These are phyloP conservation scores for Psophia crepitans DNA, from an alignment of 2,113 vertebrate genomes.

Conservation along the genomic window DNA sequence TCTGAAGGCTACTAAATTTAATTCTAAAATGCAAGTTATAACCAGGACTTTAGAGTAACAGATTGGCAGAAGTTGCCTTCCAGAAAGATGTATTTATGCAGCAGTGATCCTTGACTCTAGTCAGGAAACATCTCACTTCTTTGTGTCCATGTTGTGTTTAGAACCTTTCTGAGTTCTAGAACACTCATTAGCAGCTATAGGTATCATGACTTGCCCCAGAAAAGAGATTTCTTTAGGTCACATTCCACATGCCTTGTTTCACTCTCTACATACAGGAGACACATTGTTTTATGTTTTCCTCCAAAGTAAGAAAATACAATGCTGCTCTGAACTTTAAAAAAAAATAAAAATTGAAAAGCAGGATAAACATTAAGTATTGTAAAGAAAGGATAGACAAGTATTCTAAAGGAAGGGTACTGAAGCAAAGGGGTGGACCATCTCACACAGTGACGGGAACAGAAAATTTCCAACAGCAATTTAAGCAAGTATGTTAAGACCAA, in stretches of 20 bases:
- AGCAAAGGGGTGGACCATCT: background rate
- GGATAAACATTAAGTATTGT: background rate
- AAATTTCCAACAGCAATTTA: background rate
- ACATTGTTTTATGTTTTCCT: background rate
- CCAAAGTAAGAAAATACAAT: background rate
- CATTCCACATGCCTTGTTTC: background rate
- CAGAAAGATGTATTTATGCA: background rate
- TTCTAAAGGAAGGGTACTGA: background rate
- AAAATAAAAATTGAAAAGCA: background rate
- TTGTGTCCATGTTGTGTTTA: background rate
- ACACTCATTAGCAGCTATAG: background rate
- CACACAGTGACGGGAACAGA: background rate
- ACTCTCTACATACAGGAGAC: background rate
- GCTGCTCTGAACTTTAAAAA: background rate
- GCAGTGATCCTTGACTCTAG: background rate
- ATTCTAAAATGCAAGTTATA: background rate
- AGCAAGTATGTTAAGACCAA: background rate
- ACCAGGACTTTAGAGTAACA: background rate
- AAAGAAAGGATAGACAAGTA: background rate
- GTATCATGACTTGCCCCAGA: background rate
- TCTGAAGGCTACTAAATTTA: background rate
- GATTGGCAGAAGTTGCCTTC: background rate
- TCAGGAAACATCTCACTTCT: background rate
- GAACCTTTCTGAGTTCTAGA: background rate
- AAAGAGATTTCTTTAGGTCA: background rate